phyloP scores from a whole-genome alignment of 2,113 vertebrate species.

The Spermophilus dauricus region DNA sequence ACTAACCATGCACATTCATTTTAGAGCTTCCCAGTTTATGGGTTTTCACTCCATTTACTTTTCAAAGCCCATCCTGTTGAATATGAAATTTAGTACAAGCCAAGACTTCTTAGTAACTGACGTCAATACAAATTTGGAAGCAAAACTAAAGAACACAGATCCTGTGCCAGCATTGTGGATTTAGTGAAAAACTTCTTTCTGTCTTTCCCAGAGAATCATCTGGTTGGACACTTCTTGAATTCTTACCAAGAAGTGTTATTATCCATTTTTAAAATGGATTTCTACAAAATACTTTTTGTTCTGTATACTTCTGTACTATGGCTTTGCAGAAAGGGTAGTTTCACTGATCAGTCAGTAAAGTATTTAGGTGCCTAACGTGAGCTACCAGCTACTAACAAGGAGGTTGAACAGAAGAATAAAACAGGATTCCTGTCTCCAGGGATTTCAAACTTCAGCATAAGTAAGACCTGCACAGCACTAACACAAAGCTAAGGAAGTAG shows the following conservation, averaged over 20 bases:
- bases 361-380: not conserved
- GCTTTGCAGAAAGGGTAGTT: not conserved
- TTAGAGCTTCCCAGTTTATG: conserved; percentile 74
- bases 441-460: not conserved
- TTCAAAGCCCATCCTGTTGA: conserved; percentile 64
- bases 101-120: conserved; percentile 29
- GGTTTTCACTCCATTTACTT: conserved; percentile 81
- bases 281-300: conserved; percentile 27
- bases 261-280: conserved; percentile 23
- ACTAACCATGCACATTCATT: conserved; percentile 78
- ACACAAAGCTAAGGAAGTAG: not conserved
- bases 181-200: conserved; percentile 63
- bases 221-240: conserved; percentile 56
- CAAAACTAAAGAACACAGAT: conserved; percentile 58
- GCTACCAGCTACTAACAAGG: not conserved
- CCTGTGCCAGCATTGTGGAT: not conserved
- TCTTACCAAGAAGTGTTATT: conserved; percentile 52
- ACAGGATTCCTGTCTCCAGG: not conserved
- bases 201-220: conserved; percentile 44
- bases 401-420: not conserved
- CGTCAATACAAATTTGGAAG: not conserved
- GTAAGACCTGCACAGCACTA: not conserved
- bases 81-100: conserved; percentile 64
- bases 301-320: not conserved
- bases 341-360: not conserved